phyloP scores from a whole-genome alignment of 2,797 vertebrate species.

The Atherinosoma microstoma region DNA sequence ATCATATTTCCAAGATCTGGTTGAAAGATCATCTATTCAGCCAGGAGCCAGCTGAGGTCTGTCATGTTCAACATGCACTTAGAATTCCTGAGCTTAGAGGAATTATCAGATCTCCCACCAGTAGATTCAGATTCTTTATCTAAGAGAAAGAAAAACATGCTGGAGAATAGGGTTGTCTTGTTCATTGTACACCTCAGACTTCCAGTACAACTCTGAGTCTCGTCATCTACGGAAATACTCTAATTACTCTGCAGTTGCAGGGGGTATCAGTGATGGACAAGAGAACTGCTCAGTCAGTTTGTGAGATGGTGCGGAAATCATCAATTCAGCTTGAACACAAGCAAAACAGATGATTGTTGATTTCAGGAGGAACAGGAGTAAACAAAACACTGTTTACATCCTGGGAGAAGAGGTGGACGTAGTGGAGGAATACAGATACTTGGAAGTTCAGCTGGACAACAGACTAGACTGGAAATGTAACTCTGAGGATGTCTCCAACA shows the following conservation, averaged over 20 bases:
- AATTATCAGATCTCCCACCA: neutral
- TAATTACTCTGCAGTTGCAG: neutral
- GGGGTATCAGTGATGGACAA: neutral
- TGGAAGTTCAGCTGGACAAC: no score
- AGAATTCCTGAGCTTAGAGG: slow-evolving; percentile 19
- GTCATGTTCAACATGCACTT: slow-evolving; percentile 29
- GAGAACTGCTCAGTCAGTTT: no score
- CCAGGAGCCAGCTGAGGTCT: slow-evolving; percentile 12
- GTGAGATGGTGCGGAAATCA: no score
- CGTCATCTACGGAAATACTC: neutral
- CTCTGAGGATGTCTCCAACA: no score
- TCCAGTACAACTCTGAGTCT: neutral
- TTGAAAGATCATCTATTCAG: slow-evolving; percentile 56
- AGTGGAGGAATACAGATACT: no score
- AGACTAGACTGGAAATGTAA: no score
- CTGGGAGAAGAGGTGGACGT: no score
- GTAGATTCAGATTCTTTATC: neutral
- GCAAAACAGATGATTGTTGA: no score
- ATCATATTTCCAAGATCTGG: slow-evolving; percentile 75
- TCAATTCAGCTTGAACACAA: no score
- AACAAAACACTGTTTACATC: no score
- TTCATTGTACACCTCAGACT: neutral
- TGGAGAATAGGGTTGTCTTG: neutral
- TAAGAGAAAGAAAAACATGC: neutral
- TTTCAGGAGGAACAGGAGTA: no score